Evolutionary conservation across 2,888 invertebrate species (phyloP).

Genomic region (Scaptomyza polygonia): DNA sequence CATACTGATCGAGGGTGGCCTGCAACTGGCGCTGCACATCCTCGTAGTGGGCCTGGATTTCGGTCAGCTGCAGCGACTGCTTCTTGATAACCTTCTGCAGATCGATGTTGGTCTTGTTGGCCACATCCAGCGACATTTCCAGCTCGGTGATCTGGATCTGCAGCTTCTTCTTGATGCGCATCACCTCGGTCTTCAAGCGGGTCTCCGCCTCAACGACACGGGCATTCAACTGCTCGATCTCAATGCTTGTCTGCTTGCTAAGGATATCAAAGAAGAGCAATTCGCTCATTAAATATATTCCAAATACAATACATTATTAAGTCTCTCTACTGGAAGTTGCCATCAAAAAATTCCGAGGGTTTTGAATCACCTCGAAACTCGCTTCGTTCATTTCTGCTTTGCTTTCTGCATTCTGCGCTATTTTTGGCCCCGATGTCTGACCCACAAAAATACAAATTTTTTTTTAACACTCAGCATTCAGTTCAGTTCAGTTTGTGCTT

Average conservation of each 20-base stretch:
- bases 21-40: conserved; percentile 98
- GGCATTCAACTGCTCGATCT: conserved; percentile 97
- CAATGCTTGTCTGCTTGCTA: conserved; percentile 98
- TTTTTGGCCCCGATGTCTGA: conserved; percentile 75
- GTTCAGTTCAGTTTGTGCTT: conserved; percentile 9
- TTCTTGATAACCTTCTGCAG: conserved; percentile 99
- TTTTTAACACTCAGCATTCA: conserved; percentile 63
- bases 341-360: conserved; percentile 24
- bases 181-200: conserved; percentile 96
- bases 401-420: conserved; percentile 49
- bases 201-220: conserved; percentile 98
- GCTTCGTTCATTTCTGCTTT: conserved; percentile 34
- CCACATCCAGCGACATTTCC: conserved; percentile 97
- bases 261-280: conserved; percentile 38
- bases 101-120: conserved; percentile 99
- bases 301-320: background rate
- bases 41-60: conserved; percentile 97
- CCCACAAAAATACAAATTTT: conserved; percentile 61
- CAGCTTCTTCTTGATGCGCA: conserved; percentile 99
- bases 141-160: conserved; percentile 98
- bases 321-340: conserved; percentile 50
- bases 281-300: conserved; percentile 3
- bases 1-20: conserved; percentile 96
- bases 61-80: conserved; percentile 95
- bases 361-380: conserved; percentile 52